phyloP scores from a whole-genome alignment of 2,113 vertebrate genomes.

The Anguilla rostrata region DNA sequence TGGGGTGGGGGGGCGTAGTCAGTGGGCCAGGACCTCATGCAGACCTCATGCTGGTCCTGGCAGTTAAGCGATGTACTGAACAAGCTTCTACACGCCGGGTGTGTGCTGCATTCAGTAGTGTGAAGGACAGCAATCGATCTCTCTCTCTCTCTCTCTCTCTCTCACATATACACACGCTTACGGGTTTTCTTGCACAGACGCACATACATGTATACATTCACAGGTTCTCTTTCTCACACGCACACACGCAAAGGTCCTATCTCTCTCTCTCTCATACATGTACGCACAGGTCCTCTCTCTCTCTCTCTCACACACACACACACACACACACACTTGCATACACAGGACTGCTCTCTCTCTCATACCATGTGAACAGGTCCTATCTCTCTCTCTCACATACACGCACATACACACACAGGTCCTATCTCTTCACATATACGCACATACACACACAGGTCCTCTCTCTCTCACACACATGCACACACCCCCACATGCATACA shows the following conservation, averaged over 20 bases:
- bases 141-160: background rate
- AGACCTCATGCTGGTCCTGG: background rate
- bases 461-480: too few species aligned
- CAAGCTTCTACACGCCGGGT: background rate
- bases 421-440: too few species aligned
- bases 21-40: background rate
- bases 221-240: slow-evolving; percentile 7
- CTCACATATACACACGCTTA: too few species aligned
- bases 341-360: background rate
- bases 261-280: too few species aligned
- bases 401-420: slow-evolving; percentile 29
- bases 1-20: background rate
- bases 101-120: background rate
- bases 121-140: slow-evolving; percentile 8
- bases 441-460: background rate
- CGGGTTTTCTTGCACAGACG: too few species aligned
- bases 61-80: background rate
- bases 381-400: too few species aligned
- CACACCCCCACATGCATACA: background rate
- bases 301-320: slow-evolving; percentile 40
- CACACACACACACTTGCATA: slow-evolving; percentile 25
- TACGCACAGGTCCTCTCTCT: background rate
- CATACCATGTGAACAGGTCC: background rate
- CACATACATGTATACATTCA: background rate
- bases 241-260: slow-evolving; percentile 44